Evolutionary conservation across 2,797 vertebrate genomes (phyloP).

Genomic region (Discoglossus pictus): DNA sequence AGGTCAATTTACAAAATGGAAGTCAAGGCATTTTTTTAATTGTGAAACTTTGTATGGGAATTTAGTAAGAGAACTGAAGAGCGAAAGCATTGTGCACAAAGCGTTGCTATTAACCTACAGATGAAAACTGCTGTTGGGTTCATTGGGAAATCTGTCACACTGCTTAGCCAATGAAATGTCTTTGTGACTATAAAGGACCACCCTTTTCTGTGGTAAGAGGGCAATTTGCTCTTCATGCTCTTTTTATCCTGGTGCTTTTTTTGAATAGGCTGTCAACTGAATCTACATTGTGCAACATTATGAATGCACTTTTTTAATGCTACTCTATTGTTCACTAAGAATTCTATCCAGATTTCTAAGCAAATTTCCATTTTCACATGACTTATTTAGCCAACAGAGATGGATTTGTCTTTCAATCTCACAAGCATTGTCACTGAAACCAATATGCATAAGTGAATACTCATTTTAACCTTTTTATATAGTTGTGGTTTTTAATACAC

Average conservation of each 20-base stretch:
- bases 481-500: neutral
- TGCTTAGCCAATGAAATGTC: constrained; percentile 72
- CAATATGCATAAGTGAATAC: too few species aligned
- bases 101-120: constrained; percentile 76
- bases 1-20: constrained; percentile 72
- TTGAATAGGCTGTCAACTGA: constrained; percentile 75
- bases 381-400: constrained; percentile 32
- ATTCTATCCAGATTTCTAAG: constrained; percentile 74
- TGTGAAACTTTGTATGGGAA: constrained; percentile 74
- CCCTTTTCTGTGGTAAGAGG: constrained; percentile 77
- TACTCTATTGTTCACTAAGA: constrained; percentile 70
- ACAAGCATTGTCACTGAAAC: neutral
- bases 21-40: constrained; percentile 74
- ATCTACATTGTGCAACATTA: constrained; percentile 79
- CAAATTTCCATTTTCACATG: constrained; percentile 68
- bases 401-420: constrained; percentile 38
- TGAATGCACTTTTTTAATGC: constrained; percentile 78
- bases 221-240: constrained; percentile 79
- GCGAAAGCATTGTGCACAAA: constrained; percentile 71
- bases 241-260: constrained; percentile 73
- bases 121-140: constrained; percentile 67
- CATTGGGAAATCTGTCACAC: constrained; percentile 76
- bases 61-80: constrained; percentile 68
- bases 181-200: constrained; percentile 70
- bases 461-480: too few species aligned